Evolutionary conservation across 2,888 invertebrate species (phyloP).

Genomic region (Ectobius pallidus): DNA sequence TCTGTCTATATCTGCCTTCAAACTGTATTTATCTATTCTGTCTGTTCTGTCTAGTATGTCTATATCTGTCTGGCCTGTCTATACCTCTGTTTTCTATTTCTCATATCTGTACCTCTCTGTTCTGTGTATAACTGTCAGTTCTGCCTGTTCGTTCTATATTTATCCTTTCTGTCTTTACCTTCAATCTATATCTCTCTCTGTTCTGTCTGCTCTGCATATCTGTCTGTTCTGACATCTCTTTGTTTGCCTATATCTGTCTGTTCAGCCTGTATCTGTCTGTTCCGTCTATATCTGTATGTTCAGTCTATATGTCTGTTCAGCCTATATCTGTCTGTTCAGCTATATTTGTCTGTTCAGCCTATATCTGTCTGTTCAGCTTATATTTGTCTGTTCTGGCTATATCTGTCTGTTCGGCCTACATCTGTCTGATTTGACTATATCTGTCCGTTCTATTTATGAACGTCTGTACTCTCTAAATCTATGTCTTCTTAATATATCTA

Average conservation of each 20-base stretch:
- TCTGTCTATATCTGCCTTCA: conserved; percentile 35
- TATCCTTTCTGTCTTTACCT: conserved; percentile 35
- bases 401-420: too few species aligned
- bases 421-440: too few species aligned
- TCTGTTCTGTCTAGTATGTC: not conserved
- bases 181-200: conserved; percentile 8
- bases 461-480: too few species aligned
- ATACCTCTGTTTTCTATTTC: conserved; percentile 23
- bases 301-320: conserved; percentile 23
- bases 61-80: conserved; percentile 28
- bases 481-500: too few species aligned
- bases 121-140: too few species aligned
- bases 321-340: conserved; percentile 5
- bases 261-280: too few species aligned
- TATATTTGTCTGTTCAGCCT: too few species aligned
- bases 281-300: not conserved
- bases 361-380: too few species aligned
- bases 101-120: conserved; percentile 37
- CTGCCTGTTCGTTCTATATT: too few species aligned
- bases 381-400: too few species aligned
- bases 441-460: too few species aligned
- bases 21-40: too few species aligned
- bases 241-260: not conserved
- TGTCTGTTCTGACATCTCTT: not conserved
- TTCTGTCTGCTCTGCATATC: not conserved